A percentile compares a stretch with the other conserved stretches of the same genome.
Evolutionary conservation across 2,797 vertebrate genomes (phyloP).

Genomic region (Sylvia borin): DNA sequence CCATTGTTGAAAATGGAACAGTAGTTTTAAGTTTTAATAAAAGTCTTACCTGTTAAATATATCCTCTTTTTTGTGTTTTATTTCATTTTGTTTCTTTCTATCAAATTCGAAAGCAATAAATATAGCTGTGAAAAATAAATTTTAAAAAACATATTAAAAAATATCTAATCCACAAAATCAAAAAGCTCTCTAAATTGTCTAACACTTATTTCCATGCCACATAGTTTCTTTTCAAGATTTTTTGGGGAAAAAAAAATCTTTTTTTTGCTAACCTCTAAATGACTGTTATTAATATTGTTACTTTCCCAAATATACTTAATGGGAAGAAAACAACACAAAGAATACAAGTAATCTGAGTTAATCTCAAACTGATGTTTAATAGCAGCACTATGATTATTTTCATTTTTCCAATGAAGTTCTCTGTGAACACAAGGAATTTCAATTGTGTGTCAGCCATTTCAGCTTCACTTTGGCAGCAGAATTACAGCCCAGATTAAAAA

Average conservation of each 20-base stretch:
- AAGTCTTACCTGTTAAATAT: not conserved
- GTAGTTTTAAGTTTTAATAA: not conserved
- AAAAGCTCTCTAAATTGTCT: not conserved
- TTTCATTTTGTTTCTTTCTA: not conserved
- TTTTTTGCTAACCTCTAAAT: not conserved
- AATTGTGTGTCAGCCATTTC: not conserved
- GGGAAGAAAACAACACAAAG: not conserved
- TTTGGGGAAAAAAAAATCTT: accelerated
- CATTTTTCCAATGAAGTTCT: not conserved
- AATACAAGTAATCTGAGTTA: not conserved
- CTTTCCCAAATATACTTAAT: not conserved
- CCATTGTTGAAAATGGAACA: not conserved
- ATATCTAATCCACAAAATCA: not conserved
- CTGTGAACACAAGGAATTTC: not conserved
- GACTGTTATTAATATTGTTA: not conserved
- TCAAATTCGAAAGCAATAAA: not conserved
- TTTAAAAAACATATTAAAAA: not conserved
- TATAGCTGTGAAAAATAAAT: not conserved
- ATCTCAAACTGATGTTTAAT: not conserved
- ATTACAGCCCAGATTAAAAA: not conserved
- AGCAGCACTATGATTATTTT: not conserved
- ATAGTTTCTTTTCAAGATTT: not conserved
- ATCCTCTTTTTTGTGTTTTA: not conserved
- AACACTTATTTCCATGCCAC: not conserved
- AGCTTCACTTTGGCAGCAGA: not conserved